Percentiles rank a stretch among this genome's conserved stretches.
phyloP scores from a whole-genome alignment of 2,797 vertebrate genomes.

The Myotis myotis region DNA sequence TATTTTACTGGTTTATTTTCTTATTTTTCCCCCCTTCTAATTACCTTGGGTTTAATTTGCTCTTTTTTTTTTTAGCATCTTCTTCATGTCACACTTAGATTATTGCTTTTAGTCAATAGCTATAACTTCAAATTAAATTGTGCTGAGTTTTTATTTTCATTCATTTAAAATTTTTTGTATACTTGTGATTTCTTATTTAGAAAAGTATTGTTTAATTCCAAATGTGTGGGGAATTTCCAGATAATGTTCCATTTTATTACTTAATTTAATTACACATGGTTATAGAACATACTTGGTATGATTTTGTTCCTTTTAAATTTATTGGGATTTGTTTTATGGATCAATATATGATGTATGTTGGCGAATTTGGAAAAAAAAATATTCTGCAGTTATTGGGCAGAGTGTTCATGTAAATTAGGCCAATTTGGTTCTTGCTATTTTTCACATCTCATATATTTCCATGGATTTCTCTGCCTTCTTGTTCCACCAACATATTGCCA shows the following conservation, averaged over 20 bases:
- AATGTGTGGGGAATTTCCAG: background rate
- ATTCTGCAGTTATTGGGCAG: background rate
- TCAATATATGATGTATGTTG: background rate
- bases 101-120: background rate
- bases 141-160: background rate
- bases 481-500: background rate
- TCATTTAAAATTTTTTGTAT: background rate
- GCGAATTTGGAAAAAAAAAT: background rate
- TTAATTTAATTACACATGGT: background rate
- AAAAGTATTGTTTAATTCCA: background rate
- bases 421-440: background rate
- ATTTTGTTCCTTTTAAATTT: background rate
- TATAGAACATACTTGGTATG: background rate
- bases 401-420: background rate
- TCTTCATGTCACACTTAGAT: background rate
- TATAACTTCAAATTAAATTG: background rate
- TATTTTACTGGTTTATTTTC: background rate
- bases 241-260: background rate
- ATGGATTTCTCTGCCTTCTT: background rate
- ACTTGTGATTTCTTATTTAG: background rate
- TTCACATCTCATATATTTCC: background rate
- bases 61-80: background rate
- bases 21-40: background rate
- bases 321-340: background rate
- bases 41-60: background rate